Conservation (phyloP, 2,797 vertebrate genomes). For the Periophthalmus magnuspinnatus region DNA sequence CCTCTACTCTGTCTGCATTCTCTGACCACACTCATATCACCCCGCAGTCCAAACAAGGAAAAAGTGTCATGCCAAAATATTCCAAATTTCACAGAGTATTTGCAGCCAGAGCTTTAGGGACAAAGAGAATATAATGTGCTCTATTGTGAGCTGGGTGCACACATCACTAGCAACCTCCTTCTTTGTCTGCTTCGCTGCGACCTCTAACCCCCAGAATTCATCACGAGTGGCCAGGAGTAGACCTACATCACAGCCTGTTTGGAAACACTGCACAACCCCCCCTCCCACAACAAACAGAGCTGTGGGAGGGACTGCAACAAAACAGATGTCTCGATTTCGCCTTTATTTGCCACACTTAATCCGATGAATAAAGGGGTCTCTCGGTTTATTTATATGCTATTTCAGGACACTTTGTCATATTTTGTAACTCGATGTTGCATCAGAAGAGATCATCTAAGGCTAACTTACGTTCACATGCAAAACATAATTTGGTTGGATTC, state of each 20-base stretch:
- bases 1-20: slow-evolving; percentile 8
- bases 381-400: slow-evolving; percentile 7
- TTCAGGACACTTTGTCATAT: slow-evolving; percentile 21
- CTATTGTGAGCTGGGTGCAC: slow-evolving; percentile 19
- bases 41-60: neutral
- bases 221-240: slow-evolving; percentile 44
- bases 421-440: slow-evolving; percentile 12
- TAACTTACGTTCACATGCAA: neutral
- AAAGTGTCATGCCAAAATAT: neutral
- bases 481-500: neutral
- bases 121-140: slow-evolving; percentile 2
- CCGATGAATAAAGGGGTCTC: slow-evolving; percentile 9
- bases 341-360: slow-evolving; percentile 8
- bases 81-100: neutral
- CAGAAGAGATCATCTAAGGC: slow-evolving; percentile 16
- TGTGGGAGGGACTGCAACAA: neutral
- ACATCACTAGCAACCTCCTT: slow-evolving; percentile 21
- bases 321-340: neutral
- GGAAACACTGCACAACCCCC: slow-evolving; percentile 29
- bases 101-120: neutral
- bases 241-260: slow-evolving; percentile 42
- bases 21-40: slow-evolving; percentile 2
- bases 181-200: slow-evolving; percentile 41
- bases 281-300: slow-evolving; percentile 28
- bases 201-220: slow-evolving; percentile 61